phyloP scores from a whole-genome alignment of 2,113 vertebrate species.

The Myiozetetes cayanensis region DNA sequence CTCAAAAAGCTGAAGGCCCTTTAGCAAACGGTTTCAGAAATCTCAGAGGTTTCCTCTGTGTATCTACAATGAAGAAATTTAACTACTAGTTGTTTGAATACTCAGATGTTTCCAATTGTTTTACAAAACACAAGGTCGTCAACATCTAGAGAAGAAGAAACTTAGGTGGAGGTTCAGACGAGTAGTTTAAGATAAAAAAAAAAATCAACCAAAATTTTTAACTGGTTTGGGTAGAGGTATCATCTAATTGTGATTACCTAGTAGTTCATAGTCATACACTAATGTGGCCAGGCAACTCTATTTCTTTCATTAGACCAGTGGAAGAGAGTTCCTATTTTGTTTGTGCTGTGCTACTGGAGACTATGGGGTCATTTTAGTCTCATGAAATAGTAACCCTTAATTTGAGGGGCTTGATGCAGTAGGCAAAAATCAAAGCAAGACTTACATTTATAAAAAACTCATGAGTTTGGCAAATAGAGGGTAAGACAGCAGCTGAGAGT shows the following conservation, averaged over 20 bases:
- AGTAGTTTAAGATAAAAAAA: not conserved
- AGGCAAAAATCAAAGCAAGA: slow-evolving; percentile 18
- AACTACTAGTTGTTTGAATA: not conserved
- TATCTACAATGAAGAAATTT: not conserved
- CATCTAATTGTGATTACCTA: not conserved
- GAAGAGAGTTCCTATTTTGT: not conserved
- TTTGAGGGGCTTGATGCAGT: not conserved
- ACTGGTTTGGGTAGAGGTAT: not conserved
- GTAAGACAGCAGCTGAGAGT: not conserved
- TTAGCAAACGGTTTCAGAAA: not conserved
- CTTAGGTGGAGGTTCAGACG: not conserved
- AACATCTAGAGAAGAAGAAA: not conserved
- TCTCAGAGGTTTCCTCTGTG: not conserved
- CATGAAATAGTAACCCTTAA: not conserved
- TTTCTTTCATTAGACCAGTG: not conserved
- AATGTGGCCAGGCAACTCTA: not conserved
- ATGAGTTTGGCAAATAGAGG: slow-evolving; percentile 11
- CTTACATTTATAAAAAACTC: not conserved
- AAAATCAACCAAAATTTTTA: accelerated
- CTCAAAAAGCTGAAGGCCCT: not conserved
- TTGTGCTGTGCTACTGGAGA: not conserved
- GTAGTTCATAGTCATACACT: not conserved
- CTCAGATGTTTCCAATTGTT: not conserved
- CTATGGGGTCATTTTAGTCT: not conserved
- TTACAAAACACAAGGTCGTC: not conserved